A percentile compares a stretch with the other conserved stretches of the same genome.
Evolutionary conservation across 2,797 vertebrate species (phyloP).

Genomic region (Rhinichthys osculus): DNA sequence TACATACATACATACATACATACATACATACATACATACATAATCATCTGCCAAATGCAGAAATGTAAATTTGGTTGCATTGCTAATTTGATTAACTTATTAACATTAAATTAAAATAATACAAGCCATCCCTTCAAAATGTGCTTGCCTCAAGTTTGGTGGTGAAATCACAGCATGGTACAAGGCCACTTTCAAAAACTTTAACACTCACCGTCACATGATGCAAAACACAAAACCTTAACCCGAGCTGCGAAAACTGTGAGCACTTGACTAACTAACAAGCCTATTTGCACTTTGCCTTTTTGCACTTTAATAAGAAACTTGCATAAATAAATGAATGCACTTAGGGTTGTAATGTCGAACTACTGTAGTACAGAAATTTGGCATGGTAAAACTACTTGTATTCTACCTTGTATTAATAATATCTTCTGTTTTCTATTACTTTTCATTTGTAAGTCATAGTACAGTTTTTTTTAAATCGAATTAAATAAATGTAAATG

Average conservation of each 20-base stretch:
- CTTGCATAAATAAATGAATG: background rate
- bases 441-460: background rate
- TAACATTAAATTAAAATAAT: background rate
- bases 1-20: too few relatives aligned
- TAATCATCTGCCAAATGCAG: background rate
- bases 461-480: background rate
- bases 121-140: background rate
- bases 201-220: background rate
- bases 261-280: background rate
- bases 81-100: background rate
- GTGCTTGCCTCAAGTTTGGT: background rate
- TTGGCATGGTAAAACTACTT: background rate
- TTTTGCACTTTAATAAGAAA: constrained; percentile 5
- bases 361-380: background rate
- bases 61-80: background rate
- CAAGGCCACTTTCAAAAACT: background rate
- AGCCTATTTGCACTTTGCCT: background rate
- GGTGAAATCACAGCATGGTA: background rate
- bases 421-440: background rate
- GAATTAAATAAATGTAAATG: background rate
- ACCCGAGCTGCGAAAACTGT: background rate
- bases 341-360: background rate
- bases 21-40: too few relatives aligned
- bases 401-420: background rate
- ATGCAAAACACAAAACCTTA: background rate